Evolutionary conservation across 2,888 invertebrate genomes (phyloP), one percentile per base, ranked within the genome.

Genomic region (Epiblema foenella): DNA sequence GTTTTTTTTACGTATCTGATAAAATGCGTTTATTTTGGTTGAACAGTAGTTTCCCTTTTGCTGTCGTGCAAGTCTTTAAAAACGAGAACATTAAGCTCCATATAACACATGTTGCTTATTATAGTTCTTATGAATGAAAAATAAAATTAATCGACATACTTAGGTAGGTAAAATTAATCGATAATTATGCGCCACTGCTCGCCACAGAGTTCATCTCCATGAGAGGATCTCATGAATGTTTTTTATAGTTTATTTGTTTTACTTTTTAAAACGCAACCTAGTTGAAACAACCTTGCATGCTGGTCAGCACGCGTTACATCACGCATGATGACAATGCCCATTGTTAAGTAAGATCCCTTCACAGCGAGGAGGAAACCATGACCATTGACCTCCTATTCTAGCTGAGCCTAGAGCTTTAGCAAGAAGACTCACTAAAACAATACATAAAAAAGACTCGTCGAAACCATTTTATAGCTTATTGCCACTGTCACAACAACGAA

Each of bases 281-380:
- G 42, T 59, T 57, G 33, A 37, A 54, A 37, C 37, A 51, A 56
- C 54, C 59, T 29, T 56, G 46, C 59, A 37, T 33, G 37, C 69
- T 39, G 33, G 15, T n/a, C 11, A 15, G 42, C 49, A 15, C 20
- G 18, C 24, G 18, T 70, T 52, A 56, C 66, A 62, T 62, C 62
- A 51, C 7, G 60, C 62, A 18, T 57, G 71, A 18, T 57, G 71
- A 71, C 60, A 60, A 60, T 71, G 62, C 18, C 37, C 12, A 70
- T 70, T 70, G 65, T 70, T 66, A 33, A 33, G 20, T 62, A 33
- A 33, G 52, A 54, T 54, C 39, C 52, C 52, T 64, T 62, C 49
- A 51, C 51, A 29, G 33, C 29, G 9, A 18, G 20, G 56, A 29
- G 33, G 51, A 62, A 51, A 11, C 12, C 62, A 29, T 49, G 62